Conservation (phyloP, 2,113 vertebrate species). For the Pseudonaja textilis region DNA sequence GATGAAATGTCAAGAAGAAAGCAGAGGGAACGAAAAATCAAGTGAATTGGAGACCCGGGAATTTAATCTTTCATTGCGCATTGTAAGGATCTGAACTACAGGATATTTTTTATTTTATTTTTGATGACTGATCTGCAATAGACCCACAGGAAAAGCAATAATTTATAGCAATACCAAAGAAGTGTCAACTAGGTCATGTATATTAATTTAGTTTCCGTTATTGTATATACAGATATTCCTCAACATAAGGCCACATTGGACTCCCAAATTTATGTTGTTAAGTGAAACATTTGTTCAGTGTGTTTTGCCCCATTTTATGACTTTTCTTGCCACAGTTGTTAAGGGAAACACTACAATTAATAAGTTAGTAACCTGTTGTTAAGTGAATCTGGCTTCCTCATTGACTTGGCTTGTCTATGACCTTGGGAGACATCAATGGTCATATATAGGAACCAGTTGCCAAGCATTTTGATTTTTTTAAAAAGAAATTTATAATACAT, state of each 20-base stretch:
- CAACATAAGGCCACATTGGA: rapidly evolving
- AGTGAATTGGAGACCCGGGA: neutral
- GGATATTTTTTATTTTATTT: neutral
- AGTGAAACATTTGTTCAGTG: too few species aligned
- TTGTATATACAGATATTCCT: neutral
- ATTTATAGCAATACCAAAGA: neutral
- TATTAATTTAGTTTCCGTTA: neutral
- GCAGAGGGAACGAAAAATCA: neutral
- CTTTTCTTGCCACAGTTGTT: too few species aligned
- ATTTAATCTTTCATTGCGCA: neutral
- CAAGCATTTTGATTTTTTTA: too few species aligned
- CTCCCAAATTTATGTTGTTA: too few species aligned
- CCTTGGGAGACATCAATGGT: too few species aligned
- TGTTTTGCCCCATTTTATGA: too few species aligned
- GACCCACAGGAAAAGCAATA: neutral
- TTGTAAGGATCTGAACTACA: neutral
- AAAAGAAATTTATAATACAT: too few species aligned
- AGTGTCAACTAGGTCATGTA: neutral
- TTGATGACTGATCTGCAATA: neutral
- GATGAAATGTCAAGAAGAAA: neutral
- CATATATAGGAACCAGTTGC: too few species aligned
- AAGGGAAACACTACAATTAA: too few species aligned
- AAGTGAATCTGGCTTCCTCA: too few species aligned
- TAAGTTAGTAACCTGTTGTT: too few species aligned
- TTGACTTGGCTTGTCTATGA: too few species aligned